phyloP scores from a whole-genome alignment of 2,888 invertebrate species.

The Lepidocyrtoides sp. region DNA sequence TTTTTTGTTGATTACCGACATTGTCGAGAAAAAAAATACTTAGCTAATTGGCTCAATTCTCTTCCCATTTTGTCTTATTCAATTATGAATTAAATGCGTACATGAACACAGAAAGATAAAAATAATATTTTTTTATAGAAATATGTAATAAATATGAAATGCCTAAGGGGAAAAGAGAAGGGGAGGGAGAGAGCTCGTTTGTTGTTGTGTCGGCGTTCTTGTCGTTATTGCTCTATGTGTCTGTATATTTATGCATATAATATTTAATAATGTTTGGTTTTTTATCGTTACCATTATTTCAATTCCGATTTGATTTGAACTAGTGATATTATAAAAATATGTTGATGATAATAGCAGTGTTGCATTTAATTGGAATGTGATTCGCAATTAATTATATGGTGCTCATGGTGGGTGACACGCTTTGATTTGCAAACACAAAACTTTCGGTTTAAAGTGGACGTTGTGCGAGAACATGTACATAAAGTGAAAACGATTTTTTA shows the following conservation, averaged over 20 bases:
- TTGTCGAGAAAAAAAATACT: conserved; percentile 48
- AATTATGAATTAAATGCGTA: conserved; percentile 59
- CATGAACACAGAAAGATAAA: conserved; percentile 29
- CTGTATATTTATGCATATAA: not conserved
- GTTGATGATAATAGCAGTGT: conserved; percentile 23
- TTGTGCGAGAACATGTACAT: not conserved
- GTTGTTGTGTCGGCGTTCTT: conserved; percentile 34
- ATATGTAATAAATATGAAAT: conserved; percentile 19
- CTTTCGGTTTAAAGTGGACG: conserved; percentile 56
- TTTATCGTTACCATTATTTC: conserved; percentile 58
- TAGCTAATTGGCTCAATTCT: conserved; percentile 67
- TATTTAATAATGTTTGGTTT: conserved; percentile 20
- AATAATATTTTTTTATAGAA: conserved; percentile 22
- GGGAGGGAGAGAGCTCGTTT: conserved; percentile 66
- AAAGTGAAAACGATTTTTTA: conserved; percentile 70
- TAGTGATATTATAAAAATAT: conserved; percentile 43
- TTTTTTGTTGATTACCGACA: conserved; percentile 46
- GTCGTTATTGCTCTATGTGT: not conserved
- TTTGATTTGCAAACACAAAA: conserved; percentile 53
- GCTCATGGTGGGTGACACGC: conserved; percentile 60
- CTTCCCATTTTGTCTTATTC: conserved; percentile 70
- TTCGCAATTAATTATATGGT: conserved; percentile 64
- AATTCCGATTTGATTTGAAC: conserved; percentile 58
- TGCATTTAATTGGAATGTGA: conserved; percentile 69
- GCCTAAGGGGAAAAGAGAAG: conserved; percentile 55